These are phyloP conservation scores for Pleuronectes platessa DNA, from an alignment of 2,113 vertebrate species.

Conservation along the genomic window DNA sequence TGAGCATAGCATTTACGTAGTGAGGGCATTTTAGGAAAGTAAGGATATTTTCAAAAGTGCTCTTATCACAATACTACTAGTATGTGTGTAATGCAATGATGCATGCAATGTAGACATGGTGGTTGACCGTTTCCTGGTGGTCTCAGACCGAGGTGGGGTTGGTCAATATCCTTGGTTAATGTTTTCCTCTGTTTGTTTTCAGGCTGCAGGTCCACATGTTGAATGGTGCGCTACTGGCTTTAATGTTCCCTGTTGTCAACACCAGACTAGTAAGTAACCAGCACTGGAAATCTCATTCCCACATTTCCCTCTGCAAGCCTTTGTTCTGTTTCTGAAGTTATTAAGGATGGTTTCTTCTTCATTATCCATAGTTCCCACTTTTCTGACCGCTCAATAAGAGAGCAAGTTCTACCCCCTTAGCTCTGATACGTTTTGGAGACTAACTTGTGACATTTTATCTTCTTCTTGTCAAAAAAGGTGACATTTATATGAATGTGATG, in stretches of 20 bases:
- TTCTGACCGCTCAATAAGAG: slow-evolving; percentile 2
- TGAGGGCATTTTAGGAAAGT: too few relatives aligned
- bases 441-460: slow-evolving; percentile 4
- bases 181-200: slow-evolving; percentile 38
- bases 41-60: too few relatives aligned
- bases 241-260: slow-evolving; percentile 97
- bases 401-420: neutral
- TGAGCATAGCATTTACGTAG: neutral
- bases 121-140: neutral
- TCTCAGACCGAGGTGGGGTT: too few relatives aligned
- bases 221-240: slow-evolving; percentile 93
- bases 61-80: neutral
- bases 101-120: neutral
- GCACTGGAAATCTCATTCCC: neutral
- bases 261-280: slow-evolving; percentile 91
- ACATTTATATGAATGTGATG: neutral
- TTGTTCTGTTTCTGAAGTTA: neutral
- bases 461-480: neutral
- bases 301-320: neutral
- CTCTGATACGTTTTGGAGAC: neutral
- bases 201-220: slow-evolving; percentile 99
- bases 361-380: neutral
- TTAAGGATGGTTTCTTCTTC: neutral
- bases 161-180: neutral
- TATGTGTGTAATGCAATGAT: neutral